A percentile compares a stretch with the other conserved stretches of the same genome.
Evolutionary conservation across 92 coral and sea anemone species (phyloP).

Genomic region (Epizoanthus scotinus): DNA sequence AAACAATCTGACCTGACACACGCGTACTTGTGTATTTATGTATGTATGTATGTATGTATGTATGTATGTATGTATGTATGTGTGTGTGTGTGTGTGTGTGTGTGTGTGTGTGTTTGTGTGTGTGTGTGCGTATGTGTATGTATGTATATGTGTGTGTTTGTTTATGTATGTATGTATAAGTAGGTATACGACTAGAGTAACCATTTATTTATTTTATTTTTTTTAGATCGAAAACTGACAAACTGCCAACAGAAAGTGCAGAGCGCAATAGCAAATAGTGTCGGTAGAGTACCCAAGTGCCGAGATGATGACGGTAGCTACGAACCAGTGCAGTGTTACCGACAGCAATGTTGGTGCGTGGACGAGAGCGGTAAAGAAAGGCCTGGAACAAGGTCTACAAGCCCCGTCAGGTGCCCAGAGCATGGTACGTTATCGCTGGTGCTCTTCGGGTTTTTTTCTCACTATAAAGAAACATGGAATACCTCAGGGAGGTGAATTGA

Average conservation of each 20-base stretch:
- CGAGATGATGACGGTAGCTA: slow-evolving; percentile 31
- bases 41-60: background rate
- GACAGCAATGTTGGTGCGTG: slow-evolving; percentile 16
- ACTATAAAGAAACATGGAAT: too few relatives aligned
- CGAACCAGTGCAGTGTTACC: slow-evolving; percentile 32
- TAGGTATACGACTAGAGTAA: background rate
- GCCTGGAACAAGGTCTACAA: slow-evolving; percentile 13
- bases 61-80: too few relatives aligned
- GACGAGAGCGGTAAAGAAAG: background rate
- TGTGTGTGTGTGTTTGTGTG: background rate
- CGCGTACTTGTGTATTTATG: background rate
- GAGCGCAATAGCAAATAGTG: slow-evolving; percentile 12
- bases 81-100: too few relatives aligned
- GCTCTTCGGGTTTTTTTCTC: too few relatives aligned
- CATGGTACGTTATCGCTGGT: slow-evolving; percentile 20
- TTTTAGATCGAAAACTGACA: slow-evolving; percentile 17
- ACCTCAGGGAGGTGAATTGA: too few relatives aligned
- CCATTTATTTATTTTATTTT: background rate
- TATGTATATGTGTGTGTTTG: too few relatives aligned
- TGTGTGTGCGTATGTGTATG: too few relatives aligned
- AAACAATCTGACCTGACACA: too few relatives aligned
- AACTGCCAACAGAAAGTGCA: slow-evolving; percentile 8
- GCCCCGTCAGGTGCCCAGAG: slow-evolving; percentile 22
- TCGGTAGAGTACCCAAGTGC: slow-evolving; percentile 12
- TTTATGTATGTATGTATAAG: too few relatives aligned